Evolutionary conservation across 2,113 vertebrate species (phyloP).

Genomic region (Cavia aperea): DNA sequence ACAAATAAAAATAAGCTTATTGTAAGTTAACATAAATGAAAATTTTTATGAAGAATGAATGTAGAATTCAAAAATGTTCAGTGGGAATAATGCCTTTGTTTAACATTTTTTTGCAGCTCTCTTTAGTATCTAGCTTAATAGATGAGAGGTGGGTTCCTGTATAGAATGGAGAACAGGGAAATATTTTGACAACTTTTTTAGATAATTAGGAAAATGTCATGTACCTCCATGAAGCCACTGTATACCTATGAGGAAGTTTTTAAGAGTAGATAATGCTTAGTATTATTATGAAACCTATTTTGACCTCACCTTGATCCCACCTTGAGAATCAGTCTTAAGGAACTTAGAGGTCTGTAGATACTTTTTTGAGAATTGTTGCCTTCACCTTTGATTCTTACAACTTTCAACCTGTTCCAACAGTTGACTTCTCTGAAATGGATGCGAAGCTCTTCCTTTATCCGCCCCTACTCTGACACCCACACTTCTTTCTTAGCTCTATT

Average conservation of each 20-base stretch:
- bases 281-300: neutral
- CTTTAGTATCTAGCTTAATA: neutral
- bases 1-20: neutral
- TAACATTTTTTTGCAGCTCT: conserved; percentile 5
- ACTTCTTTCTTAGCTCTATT: neutral
- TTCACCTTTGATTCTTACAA: neutral
- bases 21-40: neutral
- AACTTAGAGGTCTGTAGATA: neutral
- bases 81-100: neutral
- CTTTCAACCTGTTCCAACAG: neutral
- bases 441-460: neutral
- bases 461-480: accelerated
- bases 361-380: neutral
- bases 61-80: neutral
- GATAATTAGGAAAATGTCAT: neutral
- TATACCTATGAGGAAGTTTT: neutral
- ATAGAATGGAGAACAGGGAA: neutral
- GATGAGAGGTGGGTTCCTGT: neutral
- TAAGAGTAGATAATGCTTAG: neutral
- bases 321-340: neutral
- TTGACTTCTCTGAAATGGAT: neutral
- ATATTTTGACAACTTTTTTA: neutral
- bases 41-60: neutral
- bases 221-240: neutral
- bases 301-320: neutral